Conservation (phyloP, 1,140 invertebrate genomes). For the Cherax quadricarinatus region DNA sequence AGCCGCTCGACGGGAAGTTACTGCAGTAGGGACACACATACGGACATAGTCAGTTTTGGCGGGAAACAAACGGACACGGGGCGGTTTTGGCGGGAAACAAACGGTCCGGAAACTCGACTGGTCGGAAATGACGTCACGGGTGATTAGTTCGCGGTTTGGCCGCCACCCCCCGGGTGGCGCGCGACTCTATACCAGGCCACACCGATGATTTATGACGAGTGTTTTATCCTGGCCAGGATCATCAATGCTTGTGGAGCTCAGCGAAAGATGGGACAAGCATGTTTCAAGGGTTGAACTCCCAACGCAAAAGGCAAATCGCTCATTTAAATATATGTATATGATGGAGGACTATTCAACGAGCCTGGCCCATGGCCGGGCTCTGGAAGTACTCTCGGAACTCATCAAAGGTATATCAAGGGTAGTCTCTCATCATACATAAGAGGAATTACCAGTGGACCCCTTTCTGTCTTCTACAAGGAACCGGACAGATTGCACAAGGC, state of each 20-base stretch:
- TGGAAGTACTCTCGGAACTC: too few species aligned
- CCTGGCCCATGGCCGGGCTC: too few species aligned
- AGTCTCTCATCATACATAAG: too few species aligned
- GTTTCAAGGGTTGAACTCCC: neutral
- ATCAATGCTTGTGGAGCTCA: constrained; percentile 5
- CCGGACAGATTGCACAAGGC: too few species aligned
- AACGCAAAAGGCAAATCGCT: too few species aligned
- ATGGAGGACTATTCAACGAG: too few species aligned
- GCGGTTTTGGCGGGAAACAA: constrained; percentile 65
- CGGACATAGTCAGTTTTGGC: neutral
- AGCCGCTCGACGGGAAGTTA: too few species aligned
- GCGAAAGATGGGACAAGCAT: neutral
- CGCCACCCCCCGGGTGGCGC: constrained; percentile 52
- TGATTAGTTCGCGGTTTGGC: constrained; percentile 65
- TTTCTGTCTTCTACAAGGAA: too few species aligned
- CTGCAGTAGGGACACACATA: too few species aligned
- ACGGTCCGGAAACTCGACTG: constrained; percentile 66
- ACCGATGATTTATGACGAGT: constrained; percentile 52
- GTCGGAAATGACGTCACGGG: constrained; percentile 69
- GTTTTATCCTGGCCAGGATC: constrained; percentile 56
- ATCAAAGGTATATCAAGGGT: too few species aligned
- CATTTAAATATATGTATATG: too few species aligned
- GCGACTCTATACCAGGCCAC: constrained; percentile 62
- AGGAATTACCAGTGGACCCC: too few species aligned
- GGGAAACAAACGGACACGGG: constrained; percentile 38